Conservation (phyloP, 1,140 invertebrate species). For the Eciton burchellii region DNA sequence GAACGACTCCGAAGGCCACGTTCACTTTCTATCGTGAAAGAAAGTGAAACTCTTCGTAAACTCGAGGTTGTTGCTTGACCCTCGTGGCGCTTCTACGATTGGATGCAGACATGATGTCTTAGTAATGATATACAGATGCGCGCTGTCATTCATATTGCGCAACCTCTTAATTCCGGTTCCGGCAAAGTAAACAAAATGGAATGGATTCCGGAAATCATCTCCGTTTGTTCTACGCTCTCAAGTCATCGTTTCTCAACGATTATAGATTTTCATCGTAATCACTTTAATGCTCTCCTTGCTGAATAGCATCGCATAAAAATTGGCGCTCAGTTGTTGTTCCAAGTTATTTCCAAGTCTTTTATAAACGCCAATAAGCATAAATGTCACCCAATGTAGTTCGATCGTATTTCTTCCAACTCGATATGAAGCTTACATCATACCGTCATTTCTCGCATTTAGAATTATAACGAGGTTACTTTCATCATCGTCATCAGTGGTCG, state of each 20-base stretch:
- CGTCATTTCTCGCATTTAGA: constrained; percentile 8
- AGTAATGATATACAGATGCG: neutral
- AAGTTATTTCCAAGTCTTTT: neutral
- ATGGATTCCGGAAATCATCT: neutral
- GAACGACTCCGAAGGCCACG: constrained; percentile 62
- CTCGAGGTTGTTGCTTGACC: constrained; percentile 60
- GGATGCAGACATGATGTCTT: constrained; percentile 38
- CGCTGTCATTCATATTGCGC: constrained; percentile 13
- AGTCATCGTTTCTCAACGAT: neutral
- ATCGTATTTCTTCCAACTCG: constrained; percentile 22
- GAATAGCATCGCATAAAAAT: constrained; percentile 1
- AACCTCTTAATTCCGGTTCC: neutral
- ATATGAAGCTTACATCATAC: constrained; percentile 42
- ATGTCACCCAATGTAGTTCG: constrained; percentile 2
- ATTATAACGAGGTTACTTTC: constrained; percentile 46
- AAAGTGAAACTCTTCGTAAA: constrained; percentile 67
- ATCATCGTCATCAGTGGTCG: constrained; percentile 1
- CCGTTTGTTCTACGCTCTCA: neutral
- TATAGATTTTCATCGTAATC: neutral
- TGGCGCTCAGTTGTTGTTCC: neutral
- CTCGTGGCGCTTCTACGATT: constrained; percentile 40
- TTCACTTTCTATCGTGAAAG: constrained; percentile 72
- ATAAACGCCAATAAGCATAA: constrained; percentile 12
- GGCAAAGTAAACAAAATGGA: neutral
- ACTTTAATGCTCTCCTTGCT: neutral